Percentiles rank a stretch among this genome's conserved stretches.
These are phyloP conservation scores for Tipula vernalis DNA, from an alignment of 2,888 invertebrate genomes.

Conservation along the genomic window DNA sequence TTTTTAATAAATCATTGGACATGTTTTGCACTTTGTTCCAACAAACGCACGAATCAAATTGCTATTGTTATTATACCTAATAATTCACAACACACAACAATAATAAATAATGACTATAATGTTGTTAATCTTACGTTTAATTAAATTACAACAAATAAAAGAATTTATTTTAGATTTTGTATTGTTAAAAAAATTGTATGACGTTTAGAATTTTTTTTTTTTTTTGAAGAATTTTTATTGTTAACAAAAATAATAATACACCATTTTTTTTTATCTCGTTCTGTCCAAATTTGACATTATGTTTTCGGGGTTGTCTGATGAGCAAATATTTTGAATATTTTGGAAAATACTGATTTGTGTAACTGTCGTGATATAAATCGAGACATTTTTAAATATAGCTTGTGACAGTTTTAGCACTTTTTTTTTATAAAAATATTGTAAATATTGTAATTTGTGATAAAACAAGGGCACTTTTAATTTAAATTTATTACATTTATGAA, in stretches of 20 bases:
- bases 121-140: background rate
- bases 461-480: no score
- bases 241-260: background rate
- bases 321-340: background rate
- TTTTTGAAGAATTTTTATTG: background rate
- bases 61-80: background rate
- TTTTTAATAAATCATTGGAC: background rate
- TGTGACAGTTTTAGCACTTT: no score
- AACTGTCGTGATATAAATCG: background rate
- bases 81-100: background rate
- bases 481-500: no score
- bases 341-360: background rate
- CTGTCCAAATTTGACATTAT: background rate
- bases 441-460: no score
- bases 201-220: background rate
- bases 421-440: no score
- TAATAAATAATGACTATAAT: background rate
- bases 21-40: background rate
- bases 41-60: background rate
- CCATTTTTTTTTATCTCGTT: background rate
- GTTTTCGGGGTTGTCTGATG: background rate
- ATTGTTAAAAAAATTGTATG: background rate
- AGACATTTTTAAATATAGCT: background rate
- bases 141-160: background rate
- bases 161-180: background rate